phyloP scores from a whole-genome alignment of 2,113 vertebrate species.

The Trochalopteron elliotii region DNA sequence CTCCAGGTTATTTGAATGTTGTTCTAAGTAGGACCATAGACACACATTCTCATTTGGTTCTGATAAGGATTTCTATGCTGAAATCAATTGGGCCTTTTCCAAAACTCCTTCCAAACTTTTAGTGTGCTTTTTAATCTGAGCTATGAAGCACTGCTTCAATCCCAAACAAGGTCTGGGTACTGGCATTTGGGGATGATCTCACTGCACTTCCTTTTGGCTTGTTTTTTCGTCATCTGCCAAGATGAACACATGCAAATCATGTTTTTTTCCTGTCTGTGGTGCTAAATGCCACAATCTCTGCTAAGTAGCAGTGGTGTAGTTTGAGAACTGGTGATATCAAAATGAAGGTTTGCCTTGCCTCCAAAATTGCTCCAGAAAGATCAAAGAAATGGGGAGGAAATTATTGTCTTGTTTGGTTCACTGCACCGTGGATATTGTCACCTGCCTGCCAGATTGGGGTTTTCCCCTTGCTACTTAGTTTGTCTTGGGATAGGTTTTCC shows the following conservation, averaged over 20 bases:
- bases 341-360: background rate
- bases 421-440: background rate
- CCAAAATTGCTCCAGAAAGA: background rate
- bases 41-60: background rate
- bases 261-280: background rate
- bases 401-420: fast-evolving
- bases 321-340: background rate
- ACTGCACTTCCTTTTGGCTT: background rate
- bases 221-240: background rate
- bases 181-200: background rate
- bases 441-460: background rate
- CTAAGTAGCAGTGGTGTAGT: background rate
- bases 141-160: background rate
- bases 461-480: background rate
- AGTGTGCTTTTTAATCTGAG: background rate
- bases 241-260: background rate
- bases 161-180: background rate
- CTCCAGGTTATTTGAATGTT: background rate
- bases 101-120: background rate
- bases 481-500: background rate
- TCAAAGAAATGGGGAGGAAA: background rate
- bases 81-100: background rate
- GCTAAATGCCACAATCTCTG: background rate
- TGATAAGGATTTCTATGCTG: background rate
- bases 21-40: background rate